Base-by-base conservation (phyloP, 1,140 invertebrate genomes). In the Trachymyrmex septentrionalis region DNA sequence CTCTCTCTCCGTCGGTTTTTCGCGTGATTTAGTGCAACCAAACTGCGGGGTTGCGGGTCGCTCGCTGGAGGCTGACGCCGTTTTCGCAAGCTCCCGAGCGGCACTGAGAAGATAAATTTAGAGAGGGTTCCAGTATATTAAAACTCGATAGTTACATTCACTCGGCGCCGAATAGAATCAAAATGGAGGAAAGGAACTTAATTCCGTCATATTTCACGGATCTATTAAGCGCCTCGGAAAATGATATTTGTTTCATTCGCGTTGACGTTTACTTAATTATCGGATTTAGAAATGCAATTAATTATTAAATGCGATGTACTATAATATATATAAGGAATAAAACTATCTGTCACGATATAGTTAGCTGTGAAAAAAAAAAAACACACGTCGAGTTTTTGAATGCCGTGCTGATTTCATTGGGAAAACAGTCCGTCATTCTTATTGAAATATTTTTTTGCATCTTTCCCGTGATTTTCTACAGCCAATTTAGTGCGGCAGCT, bases 1-100 rank as follows among this genome's bases (percentile, higher is more conserved):
- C 78, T 16, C 78, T 19, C 78, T 10, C 69, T 24, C 72, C 55
- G 69, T 48, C 80, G 73, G 44, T 73, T 82, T 59, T 69, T 73
- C 67, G 38, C 67, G 80, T 82, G 80, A 82, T 82, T 82, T 82
- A 82, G 19, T 57, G 80, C 80, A 30, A 84, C 57, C 38, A 57
- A 59, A 48, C 30, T 72, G 66, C 30, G 12, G 21, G 34, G 24
- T 19, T 66, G 48, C 30, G 30, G 27, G 77, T 24, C 50, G 44
- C 72, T n/a, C 24, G 50, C 53, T n/a, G 34, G 67, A 82, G 67
- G 30, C 64, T 69, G 77, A 24, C 10, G 64, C 50, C 24, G 34
- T 73, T 82, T 50, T 82, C 77, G 64, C 64, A 64, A n/a, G 55
- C 5, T 48, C 69, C 78, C 69, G 72, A 38, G 27, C 27, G 38